These are phyloP conservation scores for Procavia capensis DNA, from an alignment of 2,113 vertebrate species.

Conservation along the genomic window DNA sequence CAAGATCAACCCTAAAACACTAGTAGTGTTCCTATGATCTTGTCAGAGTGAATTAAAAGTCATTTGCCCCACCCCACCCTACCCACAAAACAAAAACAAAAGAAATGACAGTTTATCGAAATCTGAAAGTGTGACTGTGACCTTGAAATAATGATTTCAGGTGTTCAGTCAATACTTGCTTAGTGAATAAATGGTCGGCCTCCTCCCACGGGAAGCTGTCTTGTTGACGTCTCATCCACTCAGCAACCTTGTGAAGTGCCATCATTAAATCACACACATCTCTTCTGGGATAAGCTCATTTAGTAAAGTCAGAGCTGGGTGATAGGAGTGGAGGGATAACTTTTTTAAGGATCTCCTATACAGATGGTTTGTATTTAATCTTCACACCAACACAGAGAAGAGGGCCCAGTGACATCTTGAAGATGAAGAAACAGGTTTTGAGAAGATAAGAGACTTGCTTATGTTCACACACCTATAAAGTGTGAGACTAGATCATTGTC, in stretches of 20 bases:
- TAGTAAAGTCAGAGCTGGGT: slow-evolving; percentile 10
- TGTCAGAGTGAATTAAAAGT: slow-evolving; percentile 41
- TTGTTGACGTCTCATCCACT: background rate
- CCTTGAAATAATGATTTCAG: slow-evolving; percentile 57
- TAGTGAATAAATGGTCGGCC: background rate
- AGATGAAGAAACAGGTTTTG: slow-evolving; percentile 15
- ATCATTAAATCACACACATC: background rate
- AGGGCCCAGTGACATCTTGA: background rate
- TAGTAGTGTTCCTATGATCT: background rate
- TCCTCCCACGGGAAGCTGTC: background rate
- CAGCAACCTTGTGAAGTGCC: background rate
- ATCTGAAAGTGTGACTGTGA: slow-evolving; percentile 44
- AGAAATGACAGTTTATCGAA: background rate
- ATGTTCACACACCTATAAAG: slow-evolving; percentile 2
- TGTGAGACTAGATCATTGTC: background rate
- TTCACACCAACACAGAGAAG: background rate
- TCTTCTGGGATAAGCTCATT: background rate
- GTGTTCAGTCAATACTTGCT: background rate
- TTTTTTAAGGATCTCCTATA: slow-evolving; percentile 3
- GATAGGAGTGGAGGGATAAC: background rate
- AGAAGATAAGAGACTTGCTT: slow-evolving; percentile 11
- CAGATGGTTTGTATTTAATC: background rate
- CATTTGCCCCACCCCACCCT: background rate
- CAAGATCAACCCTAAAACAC: slow-evolving; percentile 48
- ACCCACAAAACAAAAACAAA: background rate